phyloP scores from a whole-genome alignment of 2,888 invertebrate genomes.

The Campoplex capitator region DNA sequence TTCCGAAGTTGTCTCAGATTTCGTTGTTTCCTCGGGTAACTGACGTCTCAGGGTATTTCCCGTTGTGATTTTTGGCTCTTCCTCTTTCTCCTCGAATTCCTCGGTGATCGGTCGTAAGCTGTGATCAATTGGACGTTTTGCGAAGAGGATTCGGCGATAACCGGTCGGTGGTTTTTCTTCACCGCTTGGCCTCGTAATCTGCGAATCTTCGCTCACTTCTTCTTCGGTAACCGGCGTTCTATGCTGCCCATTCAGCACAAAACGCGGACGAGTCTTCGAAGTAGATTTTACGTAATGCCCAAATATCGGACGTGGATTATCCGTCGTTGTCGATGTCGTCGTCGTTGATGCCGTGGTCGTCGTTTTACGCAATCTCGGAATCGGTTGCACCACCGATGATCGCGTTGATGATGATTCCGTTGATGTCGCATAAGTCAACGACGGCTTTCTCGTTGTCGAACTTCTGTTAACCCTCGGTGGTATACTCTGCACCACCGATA shows the following conservation, averaged over 20 bases:
- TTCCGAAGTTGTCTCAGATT: constrained; percentile 86
- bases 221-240: constrained; percentile 75
- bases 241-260: constrained; percentile 81
- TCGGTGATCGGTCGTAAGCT: constrained; percentile 82
- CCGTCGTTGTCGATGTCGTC: constrained; percentile 82
- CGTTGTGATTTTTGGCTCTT: constrained; percentile 82
- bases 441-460: constrained; percentile 86
- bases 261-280: constrained; percentile 78
- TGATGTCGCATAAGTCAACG: constrained; percentile 82
- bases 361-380: constrained; percentile 86
- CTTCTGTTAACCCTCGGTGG: constrained; percentile 83
- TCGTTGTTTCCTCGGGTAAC: constrained; percentile 86
- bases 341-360: constrained; percentile 76
- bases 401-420: constrained; percentile 85
- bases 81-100: constrained; percentile 84
- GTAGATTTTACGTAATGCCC: constrained; percentile 78
- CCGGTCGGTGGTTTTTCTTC: constrained; percentile 76
- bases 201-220: constrained; percentile 76
- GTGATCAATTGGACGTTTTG: constrained; percentile 80
- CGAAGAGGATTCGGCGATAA: constrained; percentile 78
- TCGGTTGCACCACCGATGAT: constrained; percentile 87
- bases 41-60: constrained; percentile 89
- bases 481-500: constrained; percentile 83
- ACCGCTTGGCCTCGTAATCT: constrained; percentile 79
- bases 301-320: constrained; percentile 78